Percentiles rank a stretch among this genome's conserved stretches.
Conservation (phyloP, 2,113 vertebrate species). For the Hippocampus guttulatus region DNA sequence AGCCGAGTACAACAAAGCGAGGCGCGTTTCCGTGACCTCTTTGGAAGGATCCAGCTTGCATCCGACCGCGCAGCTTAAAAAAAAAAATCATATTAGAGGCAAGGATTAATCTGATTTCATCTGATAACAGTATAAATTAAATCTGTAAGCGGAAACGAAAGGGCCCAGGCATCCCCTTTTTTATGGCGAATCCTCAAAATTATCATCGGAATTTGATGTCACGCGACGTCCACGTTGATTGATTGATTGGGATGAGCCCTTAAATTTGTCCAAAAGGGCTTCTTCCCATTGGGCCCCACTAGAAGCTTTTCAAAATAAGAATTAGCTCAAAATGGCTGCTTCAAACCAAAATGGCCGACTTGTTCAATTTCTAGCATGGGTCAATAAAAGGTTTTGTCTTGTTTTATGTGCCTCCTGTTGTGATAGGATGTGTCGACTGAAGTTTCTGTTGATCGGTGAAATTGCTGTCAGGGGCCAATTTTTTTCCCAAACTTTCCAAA, state of each 20-base stretch:
- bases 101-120: constrained; percentile 20
- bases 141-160: too few species aligned
- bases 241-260: too few species aligned
- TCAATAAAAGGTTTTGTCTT: too few species aligned
- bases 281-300: too few species aligned
- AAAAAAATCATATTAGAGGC: neutral
- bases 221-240: neutral
- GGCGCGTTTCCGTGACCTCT: constrained; percentile 20
- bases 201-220: neutral
- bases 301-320: neutral
- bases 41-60: constrained; percentile 1
- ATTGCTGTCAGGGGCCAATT: neutral
- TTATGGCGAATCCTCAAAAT: neutral
- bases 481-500: too few species aligned
- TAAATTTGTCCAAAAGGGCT: too few species aligned
- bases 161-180: neutral
- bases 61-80: neutral
- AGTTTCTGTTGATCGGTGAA: neutral
- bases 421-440: neutral
- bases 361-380: neutral
- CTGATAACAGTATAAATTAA: neutral
- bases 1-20: constrained; percentile 10
- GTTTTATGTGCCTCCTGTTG: neutral
- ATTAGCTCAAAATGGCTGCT: neutral
- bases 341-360: neutral